Evolutionary conservation across 1,140 invertebrate genomes (phyloP), one percentile per base, ranked within the genome.

Genomic region (Eumeta japonica): DNA sequence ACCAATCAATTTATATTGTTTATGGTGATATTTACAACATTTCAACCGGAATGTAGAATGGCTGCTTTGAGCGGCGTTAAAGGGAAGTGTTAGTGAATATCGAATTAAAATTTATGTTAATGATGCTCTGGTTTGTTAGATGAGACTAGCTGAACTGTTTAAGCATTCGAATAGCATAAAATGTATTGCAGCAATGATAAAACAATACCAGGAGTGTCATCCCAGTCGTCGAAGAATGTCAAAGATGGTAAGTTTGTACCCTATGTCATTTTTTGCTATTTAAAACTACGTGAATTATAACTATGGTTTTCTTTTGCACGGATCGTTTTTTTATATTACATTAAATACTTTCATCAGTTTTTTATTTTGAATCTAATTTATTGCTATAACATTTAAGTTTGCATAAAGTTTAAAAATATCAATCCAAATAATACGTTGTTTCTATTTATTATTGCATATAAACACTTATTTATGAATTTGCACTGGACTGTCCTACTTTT

Each of bases 161-260:
- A 45, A 50, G 46, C 42, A 45, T 48, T 47, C 58, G 49, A 43
- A 58, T 42, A 47, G 45, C 34, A 42, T 61, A 71, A 38, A 58
- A 76, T 76, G 73, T 68, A 76, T 52, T 76, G 73, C 72, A 68
- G 68, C 52, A 68, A 61, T 63, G 73, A 76, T 65, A 76, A 76
- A 75, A 70, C 65, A 55, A 68, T 75, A 50, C 58, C 73, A 48
- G 70, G 65, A 64, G 67, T 73, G 58, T 74, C 68, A 60, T 76
- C 73, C 40, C 70, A 76, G 54, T 73, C 71, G 60, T 64, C 73
- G 39, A 76, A 73, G 65, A 75, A 68, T 60, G 68, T 75, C 65
- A 76, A 74, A 76, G 73, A 76, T 59, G 65, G 73, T 75, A 75
- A 73, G 73, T 75, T 75, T 67, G 57, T 63, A n/a, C n/a, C n/a